Base-by-base conservation (phyloP, 2,113 vertebrate genomes). In the Caretta caretta region DNA sequence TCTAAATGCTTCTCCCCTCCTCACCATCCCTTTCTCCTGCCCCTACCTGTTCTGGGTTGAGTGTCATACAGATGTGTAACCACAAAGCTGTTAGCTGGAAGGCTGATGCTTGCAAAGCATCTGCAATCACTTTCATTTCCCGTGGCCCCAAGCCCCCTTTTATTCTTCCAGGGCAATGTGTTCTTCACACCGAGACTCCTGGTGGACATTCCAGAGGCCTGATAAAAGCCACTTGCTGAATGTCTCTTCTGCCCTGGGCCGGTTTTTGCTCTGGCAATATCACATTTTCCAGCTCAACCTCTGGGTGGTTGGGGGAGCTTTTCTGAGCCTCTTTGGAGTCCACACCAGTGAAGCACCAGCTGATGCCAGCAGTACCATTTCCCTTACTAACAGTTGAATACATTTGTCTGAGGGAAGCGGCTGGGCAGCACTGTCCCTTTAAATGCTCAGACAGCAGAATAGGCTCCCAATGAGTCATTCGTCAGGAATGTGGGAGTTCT, bases 401-500 rank as follows among this genome's bases (percentile, higher is more conserved):
- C 12, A 9, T 75, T 82, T n/a, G 1, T 80, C 62, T 22, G 17
- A 72, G 83, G 24, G 22, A 83, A 51, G 35, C 10, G 3, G 38
- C n/a, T 65, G 7, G 10, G 72, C 75, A 49, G 1, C 1, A 3
- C 6, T 14, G 69, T 76, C 5, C n/a, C 91, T 51, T 48, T 38
- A n/a, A 81, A 53, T 51, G 80, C 80, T 72, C 95, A 72, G 93
- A 78, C 59, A 7, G 72, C 9, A 38, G 76, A 42, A 54, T 57
- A 35, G 88, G 81, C 83, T 80, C 78, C 42, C 31, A 3, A 94
- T 98, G 98, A 98, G 79, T 97, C 98, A 98, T 80, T 42, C 46
- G 0, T 75, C 96, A 97, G 96, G 98, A 98, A 98, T 97, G 98
- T 85, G 95, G 97, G 97, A 97, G 97, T 97, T 97, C 97, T 95